Percentiles rank a stretch among this genome's conserved stretches.
phyloP scores from a whole-genome alignment of 2,888 invertebrate species.

The Cephonodes hylas region DNA sequence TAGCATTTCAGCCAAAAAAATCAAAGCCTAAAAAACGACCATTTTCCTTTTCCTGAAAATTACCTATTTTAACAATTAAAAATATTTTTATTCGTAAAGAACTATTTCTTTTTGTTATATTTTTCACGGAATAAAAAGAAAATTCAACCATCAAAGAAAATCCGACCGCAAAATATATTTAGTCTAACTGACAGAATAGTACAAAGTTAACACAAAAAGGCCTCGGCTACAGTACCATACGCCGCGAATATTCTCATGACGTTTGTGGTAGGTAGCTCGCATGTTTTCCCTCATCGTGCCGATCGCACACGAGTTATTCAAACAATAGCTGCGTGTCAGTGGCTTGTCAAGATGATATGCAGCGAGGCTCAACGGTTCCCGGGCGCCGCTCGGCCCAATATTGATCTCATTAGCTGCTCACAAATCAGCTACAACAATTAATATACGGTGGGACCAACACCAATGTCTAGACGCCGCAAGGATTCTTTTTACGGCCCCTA shows the following conservation, averaged over 20 bases:
- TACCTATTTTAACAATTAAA: too few relatives aligned
- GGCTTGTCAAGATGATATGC: neutral
- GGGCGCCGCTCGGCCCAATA: constrained; percentile 16
- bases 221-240: too few relatives aligned
- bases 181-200: too few relatives aligned
- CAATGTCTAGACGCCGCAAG: neutral
- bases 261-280: too few relatives aligned
- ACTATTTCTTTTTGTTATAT: neutral
- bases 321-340: neutral
- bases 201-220: too few relatives aligned
- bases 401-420: constrained; percentile 23
- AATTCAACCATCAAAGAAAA: too few relatives aligned
- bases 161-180: too few relatives aligned
- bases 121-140: too few relatives aligned
- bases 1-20: too few relatives aligned
- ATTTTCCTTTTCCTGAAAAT: too few relatives aligned
- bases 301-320: neutral
- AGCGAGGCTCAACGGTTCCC: neutral
- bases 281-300: neutral
- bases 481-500: neutral
- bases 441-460: neutral
- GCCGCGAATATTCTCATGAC: too few relatives aligned
- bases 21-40: too few relatives aligned
- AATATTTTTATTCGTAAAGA: neutral
- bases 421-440: constrained; percentile 12